Evolutionary conservation across 2,113 vertebrate species (phyloP), one percentile per base, ranked within the genome.

Genomic region (Chinchilla lanigera): DNA sequence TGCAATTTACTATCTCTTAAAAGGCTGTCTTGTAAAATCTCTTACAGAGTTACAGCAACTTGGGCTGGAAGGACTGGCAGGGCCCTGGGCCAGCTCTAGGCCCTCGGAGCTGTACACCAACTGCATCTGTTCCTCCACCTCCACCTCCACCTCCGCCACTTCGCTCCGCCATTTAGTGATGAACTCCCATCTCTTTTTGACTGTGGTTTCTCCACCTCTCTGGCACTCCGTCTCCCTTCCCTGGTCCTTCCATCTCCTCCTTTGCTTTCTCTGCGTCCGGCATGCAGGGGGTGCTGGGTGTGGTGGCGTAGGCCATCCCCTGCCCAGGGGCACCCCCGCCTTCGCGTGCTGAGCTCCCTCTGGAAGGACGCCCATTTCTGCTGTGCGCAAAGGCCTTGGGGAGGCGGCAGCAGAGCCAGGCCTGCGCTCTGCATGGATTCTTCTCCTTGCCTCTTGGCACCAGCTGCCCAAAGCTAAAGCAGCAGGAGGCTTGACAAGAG

Each of bases 391-490:
- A 93, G 56, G 80, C 44, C 3, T 0, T 10, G 84, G 60, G 56
- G 84, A 69, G 78, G 69, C 85, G 52, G 41, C 33, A 0, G 19
- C 75, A 24, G 50, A 60, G n/a, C 87, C 67, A 73, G 28, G 69
- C 73, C 84, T 6, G 2, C 3, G 73, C 58, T n/a, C 13, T 50
- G 50, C 19, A 58, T 13, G 38, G 78, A 28, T 80, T 80, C 73
- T 61, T 69, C 19, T 41, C 95, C 52, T 38, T 41, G 2, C 17
- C 82, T 96, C 88, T 90, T 92, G 85, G 93, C 92, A 81, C n/a
- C 1, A 10, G 82, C 41, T 73, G 54, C 41, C 81, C 81, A 20
- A 56, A 73, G 54, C 41, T 30, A 84, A 44, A 78, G 67, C 26
- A 47, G 41, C 44, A 38, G 77, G 54, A 61, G 86, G 61, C 28